A percentile compares a stretch with the other conserved stretches of the same genome.
Conservation (phyloP, 1,140 invertebrate genomes). For the Cydia fagiglandana region DNA sequence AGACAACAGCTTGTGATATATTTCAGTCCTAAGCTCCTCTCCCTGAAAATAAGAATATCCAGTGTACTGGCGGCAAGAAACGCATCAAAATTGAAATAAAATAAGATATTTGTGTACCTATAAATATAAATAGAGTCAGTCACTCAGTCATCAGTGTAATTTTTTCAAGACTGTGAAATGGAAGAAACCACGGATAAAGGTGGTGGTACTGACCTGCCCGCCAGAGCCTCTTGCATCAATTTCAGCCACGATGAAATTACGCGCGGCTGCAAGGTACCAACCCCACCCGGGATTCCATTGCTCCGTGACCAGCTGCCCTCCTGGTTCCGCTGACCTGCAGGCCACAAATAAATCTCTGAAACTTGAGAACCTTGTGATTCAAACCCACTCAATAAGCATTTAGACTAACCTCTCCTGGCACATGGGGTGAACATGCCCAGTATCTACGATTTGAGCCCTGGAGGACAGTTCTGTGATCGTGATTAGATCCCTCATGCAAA, state of each 20-base stretch:
- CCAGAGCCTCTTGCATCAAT: conserved; percentile 90
- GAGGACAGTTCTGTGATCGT: no score
- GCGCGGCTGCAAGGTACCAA: conserved; percentile 87
- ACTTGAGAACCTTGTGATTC: not conserved
- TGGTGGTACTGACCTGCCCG: conserved; percentile 77
- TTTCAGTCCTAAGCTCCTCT: conserved; percentile 84
- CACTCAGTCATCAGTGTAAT: no score
- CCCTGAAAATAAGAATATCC: conserved; percentile 73
- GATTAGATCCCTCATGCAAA: no score
- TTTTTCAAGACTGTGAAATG: no score
- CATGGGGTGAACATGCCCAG: no score
- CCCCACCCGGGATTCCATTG: conserved; percentile 87
- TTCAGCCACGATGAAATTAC: conserved; percentile 88
- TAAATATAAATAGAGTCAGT: no score
- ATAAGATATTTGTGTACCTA: no score
- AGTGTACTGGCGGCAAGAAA: not conserved
- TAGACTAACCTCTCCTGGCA: no score
- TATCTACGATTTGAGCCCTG: no score
- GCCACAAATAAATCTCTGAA: not conserved
- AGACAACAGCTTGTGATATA: conserved; percentile 83
- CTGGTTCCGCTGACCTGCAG: conserved; percentile 83
- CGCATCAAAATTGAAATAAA: no score
- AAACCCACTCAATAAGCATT: not conserved
- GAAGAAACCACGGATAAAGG: no score
- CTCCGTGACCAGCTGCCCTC: conserved; percentile 87